Base-by-base conservation (phyloP, 2,797 vertebrate genomes). In the Anabas testudineus region DNA sequence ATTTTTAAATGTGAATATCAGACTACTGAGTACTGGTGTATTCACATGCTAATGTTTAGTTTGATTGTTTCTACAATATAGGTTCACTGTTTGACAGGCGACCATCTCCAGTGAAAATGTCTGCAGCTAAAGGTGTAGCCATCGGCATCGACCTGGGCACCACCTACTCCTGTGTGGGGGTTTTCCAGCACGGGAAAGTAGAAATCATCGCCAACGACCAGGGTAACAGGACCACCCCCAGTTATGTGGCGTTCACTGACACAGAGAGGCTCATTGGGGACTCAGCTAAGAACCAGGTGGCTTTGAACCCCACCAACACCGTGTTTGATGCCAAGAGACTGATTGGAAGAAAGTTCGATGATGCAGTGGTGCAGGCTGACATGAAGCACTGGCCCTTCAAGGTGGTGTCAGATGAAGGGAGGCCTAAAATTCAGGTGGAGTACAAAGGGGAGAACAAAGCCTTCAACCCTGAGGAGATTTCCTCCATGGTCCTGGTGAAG, bases 291-390 rank as follows among this genome's bases (percentile, higher is more conserved):
- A 84, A 82, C 71, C 74, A 83, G 69, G 81, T 83, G 78, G 81
- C 81, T 26, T 36, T 81, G 69, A 83, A 81, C 66, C 81, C 78
- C 65, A 69, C 37, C 55, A 86, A 86, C 74, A 86, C 83, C 1
- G 73, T 82, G 58, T 86, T 86, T 62, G 75, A 84, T n/a, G 81
- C 84, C 64, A 86, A 86, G 67, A 71, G 81, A 12, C 68, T 86
- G 68, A 86, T 86, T 36, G 74, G 66, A 34, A 59, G 82, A 18
- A 86, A 55, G 54, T 66, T 76, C 48, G 77, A 87, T 10, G 83
- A 87, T 21, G 19, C 39, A 13, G 24, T 52, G 49, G 61, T 64
- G 61, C 82, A 83, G 64, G 53, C 66, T 5, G 76, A 85, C 72
- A 83, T 85, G 80, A 85, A 80, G 69, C 80, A 78, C 63, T 83